phyloP scores from a whole-genome alignment of 2,113 vertebrate genomes.

The Zapornia atra region DNA sequence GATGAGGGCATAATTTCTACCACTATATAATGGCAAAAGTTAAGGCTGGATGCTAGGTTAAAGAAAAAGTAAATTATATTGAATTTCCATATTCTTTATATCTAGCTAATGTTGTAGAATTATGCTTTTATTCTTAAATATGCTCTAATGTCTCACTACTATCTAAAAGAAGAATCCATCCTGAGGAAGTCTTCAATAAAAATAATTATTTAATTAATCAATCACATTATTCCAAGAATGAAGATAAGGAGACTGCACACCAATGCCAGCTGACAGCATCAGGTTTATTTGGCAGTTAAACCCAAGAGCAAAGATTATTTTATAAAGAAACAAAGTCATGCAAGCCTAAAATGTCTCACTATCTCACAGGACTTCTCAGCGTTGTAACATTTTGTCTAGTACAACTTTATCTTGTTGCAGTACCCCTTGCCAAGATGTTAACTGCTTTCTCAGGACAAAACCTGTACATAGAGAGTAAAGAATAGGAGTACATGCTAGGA shows the following conservation, averaged over 20 bases:
- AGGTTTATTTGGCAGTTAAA: neutral
- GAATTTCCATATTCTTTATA: neutral
- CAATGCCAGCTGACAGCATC: neutral
- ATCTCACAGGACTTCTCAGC: neutral
- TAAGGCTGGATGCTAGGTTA: neutral
- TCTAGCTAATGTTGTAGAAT: neutral
- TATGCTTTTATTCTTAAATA: neutral
- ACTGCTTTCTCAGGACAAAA: neutral
- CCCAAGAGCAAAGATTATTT: neutral
- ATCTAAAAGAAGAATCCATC: neutral
- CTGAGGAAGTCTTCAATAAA: neutral
- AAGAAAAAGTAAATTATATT: neutral
- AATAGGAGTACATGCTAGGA: neutral
- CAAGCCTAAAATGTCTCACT: neutral
- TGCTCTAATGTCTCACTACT: neutral
- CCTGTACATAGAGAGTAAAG: neutral
- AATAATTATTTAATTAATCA: neutral
- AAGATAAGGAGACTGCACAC: neutral
- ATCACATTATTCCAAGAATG: neutral
- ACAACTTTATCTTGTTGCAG: neutral
- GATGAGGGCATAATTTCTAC: neutral
- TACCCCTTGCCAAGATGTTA: neutral
- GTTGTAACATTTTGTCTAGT: neutral
- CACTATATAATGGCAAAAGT: neutral
- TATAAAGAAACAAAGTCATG: neutral